Base-by-base conservation (phyloP, 1,140 invertebrate species). In the Odontomachus brunneus region DNA sequence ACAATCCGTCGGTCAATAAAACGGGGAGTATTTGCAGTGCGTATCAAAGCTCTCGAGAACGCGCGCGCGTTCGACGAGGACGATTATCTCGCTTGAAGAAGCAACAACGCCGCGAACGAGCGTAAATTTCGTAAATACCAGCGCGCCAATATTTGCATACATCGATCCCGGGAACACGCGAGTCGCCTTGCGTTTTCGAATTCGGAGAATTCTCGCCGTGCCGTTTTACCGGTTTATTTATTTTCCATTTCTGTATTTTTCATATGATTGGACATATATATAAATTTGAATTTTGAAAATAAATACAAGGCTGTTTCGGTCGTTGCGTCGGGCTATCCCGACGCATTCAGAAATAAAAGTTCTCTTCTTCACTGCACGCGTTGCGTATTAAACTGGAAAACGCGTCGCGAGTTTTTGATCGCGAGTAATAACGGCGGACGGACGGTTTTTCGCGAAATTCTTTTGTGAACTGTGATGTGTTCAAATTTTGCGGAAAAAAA, bases 21-120 rank as follows among this genome's bases (percentile, higher is more conserved):
- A 71, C 65, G 44, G 51, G 29, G 44, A 71, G 48, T 80, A 80
- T 80, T 80, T 71, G 22, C 53, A 80, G 33, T 78, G 19, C 17
- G 51, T 67, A 69, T 80, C 51, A 80, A 80, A 80, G 75, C 65
- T 80, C 57, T 44, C 14, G 3, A 44, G 24, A 80, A 53, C 51
- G 33, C 33, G 14, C 51, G 33, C 33, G 14, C 44, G 57, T 80
- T 80, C 38, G 38, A 44, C 38, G 38, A 44, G 9, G 51, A 71
- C n/a, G 51, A 80, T 80, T 57, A 80, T 80, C 75, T 80, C 48
- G 51, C 69, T 59, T 53, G 44, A 44, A 57, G 69, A 59, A 80
- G 75, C 63, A 48, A 67, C 22, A 65, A 48, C 65, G 69, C 33
- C 24, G 24, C 57, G 53, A 51, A 67, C 48, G 72, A n/a, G 26